Percentiles rank a stretch among this genome's conserved stretches.
Evolutionary conservation across 2,113 vertebrate species (phyloP).

Genomic region (Pseudorhombus dupliciocellatus): DNA sequence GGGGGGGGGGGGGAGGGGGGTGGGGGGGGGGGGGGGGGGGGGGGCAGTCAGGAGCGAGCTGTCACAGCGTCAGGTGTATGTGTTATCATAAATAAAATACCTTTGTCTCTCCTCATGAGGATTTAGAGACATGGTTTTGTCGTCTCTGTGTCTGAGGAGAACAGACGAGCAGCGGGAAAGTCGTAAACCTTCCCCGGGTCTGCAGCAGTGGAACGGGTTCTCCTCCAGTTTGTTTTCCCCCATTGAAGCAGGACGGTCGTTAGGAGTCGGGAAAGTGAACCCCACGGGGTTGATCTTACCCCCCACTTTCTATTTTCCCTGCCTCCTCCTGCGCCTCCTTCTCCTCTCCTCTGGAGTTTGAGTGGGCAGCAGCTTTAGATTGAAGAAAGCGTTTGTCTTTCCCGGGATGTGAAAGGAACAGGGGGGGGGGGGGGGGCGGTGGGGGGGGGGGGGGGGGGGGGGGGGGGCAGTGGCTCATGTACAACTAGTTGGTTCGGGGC

Average conservation of each 20-base stretch:
- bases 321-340: slow-evolving; percentile 42
- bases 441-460: neutral
- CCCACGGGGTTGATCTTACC: slow-evolving; percentile 39
- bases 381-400: slow-evolving; percentile 86
- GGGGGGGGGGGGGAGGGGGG: no score
- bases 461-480: slow-evolving; percentile 73
- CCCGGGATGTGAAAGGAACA: slow-evolving; percentile 74
- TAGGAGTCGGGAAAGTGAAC: slow-evolving; percentile 68
- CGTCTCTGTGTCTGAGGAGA: slow-evolving; percentile 61
- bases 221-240: slow-evolving; percentile 64
- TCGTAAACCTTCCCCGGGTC: slow-evolving; percentile 42
- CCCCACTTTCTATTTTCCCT: slow-evolving; percentile 32
- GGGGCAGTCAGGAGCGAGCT: no score
- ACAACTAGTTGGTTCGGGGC: slow-evolving; percentile 75
- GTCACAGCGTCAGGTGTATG: no score
- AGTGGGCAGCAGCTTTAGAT: slow-evolving; percentile 78
- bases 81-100: no score
- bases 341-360: slow-evolving; percentile 61
- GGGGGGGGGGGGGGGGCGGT: no score
- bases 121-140: slow-evolving; percentile 22
- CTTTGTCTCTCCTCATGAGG: slow-evolving; percentile 24
- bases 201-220: slow-evolving; percentile 47
- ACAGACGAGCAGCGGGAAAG: slow-evolving; percentile 71
- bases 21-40: no score
- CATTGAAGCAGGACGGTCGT: slow-evolving; percentile 72